phyloP scores from a whole-genome alignment of 2,888 invertebrate genomes.

The Osmoderma eremita region DNA sequence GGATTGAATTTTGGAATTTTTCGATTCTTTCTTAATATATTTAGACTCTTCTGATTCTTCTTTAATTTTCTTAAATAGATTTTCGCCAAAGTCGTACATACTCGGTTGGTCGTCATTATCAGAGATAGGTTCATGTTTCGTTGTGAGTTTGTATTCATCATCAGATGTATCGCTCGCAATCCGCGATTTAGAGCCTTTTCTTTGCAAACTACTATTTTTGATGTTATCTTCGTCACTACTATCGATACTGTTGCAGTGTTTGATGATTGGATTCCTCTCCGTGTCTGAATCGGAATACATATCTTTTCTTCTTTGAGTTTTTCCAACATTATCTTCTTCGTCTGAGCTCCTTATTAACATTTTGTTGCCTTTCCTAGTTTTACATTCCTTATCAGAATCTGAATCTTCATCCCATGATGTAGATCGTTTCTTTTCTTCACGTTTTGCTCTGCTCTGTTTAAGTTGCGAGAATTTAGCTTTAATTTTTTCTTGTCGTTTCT shows the following conservation, averaged over 20 bases:
- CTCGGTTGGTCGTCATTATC: constrained; percentile 69
- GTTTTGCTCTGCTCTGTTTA: constrained; percentile 86
- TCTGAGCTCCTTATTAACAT: constrained; percentile 61
- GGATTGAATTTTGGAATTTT: constrained; percentile 57
- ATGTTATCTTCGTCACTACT: constrained; percentile 63
- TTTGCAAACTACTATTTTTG: constrained; percentile 67
- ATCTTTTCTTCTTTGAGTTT: constrained; percentile 61
- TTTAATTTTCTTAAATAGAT: constrained; percentile 54
- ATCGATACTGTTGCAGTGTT: constrained; percentile 52
- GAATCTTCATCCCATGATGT: constrained; percentile 90
- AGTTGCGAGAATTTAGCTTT: constrained; percentile 90
- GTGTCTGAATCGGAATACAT: constrained; percentile 67
- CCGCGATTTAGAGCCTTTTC: constrained; percentile 76
- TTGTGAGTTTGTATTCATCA: constrained; percentile 70
- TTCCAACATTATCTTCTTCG: constrained; percentile 57
- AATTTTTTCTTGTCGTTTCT: constrained; percentile 84
- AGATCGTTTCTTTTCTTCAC: constrained; percentile 89
- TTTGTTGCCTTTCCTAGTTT: constrained; percentile 51
- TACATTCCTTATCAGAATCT: constrained; percentile 66
- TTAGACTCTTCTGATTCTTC: constrained; percentile 56
- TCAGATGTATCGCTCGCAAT: constrained; percentile 85
- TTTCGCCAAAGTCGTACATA: constrained; percentile 56
- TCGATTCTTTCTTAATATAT: constrained; percentile 59
- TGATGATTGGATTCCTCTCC: constrained; percentile 62
- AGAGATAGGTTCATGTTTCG: constrained; percentile 71